Evolutionary conservation across 2,113 vertebrate genomes (phyloP).

Genomic region (Gorsachius goisagi): DNA sequence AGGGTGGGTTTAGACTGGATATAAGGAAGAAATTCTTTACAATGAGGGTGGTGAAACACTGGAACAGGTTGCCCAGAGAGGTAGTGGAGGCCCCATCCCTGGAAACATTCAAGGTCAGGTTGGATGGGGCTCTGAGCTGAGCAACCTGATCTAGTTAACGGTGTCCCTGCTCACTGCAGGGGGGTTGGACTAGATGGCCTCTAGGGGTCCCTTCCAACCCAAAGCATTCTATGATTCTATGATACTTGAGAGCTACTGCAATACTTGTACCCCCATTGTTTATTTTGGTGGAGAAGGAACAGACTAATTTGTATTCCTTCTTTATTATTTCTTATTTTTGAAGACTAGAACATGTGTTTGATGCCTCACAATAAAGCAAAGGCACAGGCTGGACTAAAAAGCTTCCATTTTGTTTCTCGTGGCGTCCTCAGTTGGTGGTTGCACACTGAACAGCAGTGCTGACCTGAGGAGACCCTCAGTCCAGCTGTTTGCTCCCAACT

Average conservation of each 20-base stretch:
- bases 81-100: too few relatives aligned
- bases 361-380: neutral
- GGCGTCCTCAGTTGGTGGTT: neutral
- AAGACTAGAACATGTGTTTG: neutral
- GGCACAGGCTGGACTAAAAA: neutral
- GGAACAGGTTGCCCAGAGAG: too few relatives aligned
- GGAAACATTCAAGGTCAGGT: too few relatives aligned
- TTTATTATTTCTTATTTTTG: neutral
- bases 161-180: too few relatives aligned
- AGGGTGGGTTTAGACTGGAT: too few relatives aligned
- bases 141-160: too few relatives aligned
- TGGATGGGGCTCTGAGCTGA: too few relatives aligned
- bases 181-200: too few relatives aligned
- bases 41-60: too few relatives aligned
- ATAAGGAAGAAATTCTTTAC: too few relatives aligned
- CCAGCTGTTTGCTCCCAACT: neutral
- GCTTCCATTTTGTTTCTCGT: neutral
- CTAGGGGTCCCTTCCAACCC: too few relatives aligned
- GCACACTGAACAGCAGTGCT: neutral
- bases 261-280: accelerated
- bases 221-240: too few relatives aligned
- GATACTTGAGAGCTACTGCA: neutral
- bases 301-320: neutral
- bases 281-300: neutral
- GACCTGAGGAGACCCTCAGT: neutral